Evolutionary conservation across 2,113 vertebrate species (phyloP).

Genomic region (Diphyllodes magnificus): DNA sequence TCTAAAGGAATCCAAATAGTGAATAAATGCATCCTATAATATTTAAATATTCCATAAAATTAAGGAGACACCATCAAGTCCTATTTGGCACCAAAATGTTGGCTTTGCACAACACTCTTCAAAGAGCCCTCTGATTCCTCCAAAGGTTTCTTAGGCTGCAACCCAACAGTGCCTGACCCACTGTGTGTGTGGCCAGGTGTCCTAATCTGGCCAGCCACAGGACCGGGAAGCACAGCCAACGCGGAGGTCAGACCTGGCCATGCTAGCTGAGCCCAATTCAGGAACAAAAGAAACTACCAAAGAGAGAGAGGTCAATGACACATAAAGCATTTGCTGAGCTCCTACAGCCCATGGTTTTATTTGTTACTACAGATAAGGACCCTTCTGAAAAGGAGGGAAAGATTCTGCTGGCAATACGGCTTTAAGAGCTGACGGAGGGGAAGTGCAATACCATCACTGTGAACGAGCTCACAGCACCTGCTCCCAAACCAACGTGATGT

Average conservation of each 20-base stretch:
- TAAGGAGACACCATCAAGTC: neutral
- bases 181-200: fast-evolving
- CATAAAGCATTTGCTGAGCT: fast-evolving
- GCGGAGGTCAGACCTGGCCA: neutral
- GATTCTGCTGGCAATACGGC: neutral
- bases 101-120: neutral
- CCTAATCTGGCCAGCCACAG: neutral
- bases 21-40: neutral
- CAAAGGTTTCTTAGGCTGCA: neutral
- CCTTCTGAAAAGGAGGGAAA: neutral
- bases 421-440: neutral
- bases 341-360: neutral
- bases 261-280: neutral
- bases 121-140: neutral
- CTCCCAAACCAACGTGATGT: neutral
- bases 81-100: neutral
- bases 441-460: neutral
- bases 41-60: neutral
- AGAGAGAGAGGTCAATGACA: neutral
- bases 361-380: neutral
- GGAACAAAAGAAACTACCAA: neutral
- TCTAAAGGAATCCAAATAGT: neutral
- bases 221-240: neutral
- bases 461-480: neutral
- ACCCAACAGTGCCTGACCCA: fast-evolving